phyloP scores from a whole-genome alignment of 2,113 vertebrate genomes.

The Daphoenositta chrysoptera region DNA sequence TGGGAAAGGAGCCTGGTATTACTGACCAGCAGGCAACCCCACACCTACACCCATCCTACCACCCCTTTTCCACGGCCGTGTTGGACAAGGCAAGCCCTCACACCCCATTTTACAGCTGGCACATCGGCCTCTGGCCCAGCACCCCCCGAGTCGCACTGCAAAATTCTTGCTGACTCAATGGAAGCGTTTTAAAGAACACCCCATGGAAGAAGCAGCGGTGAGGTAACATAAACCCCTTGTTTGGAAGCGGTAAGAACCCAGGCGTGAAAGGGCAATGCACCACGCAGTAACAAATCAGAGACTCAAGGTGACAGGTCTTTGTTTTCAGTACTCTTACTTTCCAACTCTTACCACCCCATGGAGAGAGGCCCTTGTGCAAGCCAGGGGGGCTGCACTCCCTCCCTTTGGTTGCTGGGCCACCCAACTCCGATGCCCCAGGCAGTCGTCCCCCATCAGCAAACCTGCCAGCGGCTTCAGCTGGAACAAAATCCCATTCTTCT shows the following conservation, averaged over 20 bases:
- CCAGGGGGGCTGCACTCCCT: neutral
- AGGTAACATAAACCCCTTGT: neutral
- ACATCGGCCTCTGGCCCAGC: neutral
- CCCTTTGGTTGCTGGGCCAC: neutral
- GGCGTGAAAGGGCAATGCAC: neutral
- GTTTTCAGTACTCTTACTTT: neutral
- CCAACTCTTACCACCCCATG: neutral
- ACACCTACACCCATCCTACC: fast-evolving
- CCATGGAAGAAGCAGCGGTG: fast-evolving
- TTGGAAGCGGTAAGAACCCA: neutral
- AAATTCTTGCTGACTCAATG: neutral
- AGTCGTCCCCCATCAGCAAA: neutral
- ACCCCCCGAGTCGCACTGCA: fast-evolving
- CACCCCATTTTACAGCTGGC: neutral
- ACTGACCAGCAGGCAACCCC: fast-evolving
- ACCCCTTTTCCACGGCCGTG: fast-evolving
- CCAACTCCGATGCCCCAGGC: neutral
- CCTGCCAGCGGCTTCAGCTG: neutral
- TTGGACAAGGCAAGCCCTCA: neutral
- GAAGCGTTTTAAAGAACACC: neutral
- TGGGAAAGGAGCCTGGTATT: neutral
- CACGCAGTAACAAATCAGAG: neutral
- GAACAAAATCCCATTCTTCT: neutral
- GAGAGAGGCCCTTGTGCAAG: neutral
- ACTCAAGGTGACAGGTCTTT: neutral